These are phyloP conservation scores for Psittacula echo DNA, from an alignment of 2,797 vertebrate species.

Conservation along the genomic window DNA sequence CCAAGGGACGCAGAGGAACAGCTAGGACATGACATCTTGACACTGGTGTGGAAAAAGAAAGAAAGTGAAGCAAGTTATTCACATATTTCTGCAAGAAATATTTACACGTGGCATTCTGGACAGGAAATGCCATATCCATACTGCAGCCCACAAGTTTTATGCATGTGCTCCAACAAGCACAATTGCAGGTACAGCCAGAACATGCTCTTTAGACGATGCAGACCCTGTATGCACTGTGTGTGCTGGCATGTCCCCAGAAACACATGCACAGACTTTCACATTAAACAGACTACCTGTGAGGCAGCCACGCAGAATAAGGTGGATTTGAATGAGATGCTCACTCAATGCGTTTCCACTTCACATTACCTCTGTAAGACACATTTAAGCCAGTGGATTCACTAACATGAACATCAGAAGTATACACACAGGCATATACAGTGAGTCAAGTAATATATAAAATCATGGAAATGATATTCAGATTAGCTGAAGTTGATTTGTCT, in stretches of 20 bases:
- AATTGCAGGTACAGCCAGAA: not conserved
- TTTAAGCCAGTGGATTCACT: not conserved
- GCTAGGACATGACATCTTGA: not conserved
- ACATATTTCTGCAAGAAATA: not conserved
- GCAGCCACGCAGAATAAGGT: not conserved
- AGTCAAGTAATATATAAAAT: conserved; percentile 3
- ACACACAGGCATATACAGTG: not conserved
- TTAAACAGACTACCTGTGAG: not conserved
- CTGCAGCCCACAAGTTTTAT: not conserved
- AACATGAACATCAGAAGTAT: conserved; percentile 16
- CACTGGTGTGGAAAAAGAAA: not conserved
- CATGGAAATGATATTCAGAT: not conserved
- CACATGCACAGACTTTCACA: not conserved
- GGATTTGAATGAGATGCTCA: not conserved
- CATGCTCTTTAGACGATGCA: not conserved
- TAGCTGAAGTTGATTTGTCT: conserved; percentile 4
- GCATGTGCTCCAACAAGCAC: not conserved
- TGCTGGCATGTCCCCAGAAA: not conserved
- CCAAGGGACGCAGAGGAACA: not conserved
- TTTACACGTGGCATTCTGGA: not conserved
- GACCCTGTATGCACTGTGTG: not conserved
- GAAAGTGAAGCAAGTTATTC: not conserved
- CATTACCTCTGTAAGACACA: not conserved
- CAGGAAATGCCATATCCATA: not conserved
- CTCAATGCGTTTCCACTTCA: not conserved